A percentile compares a stretch with the other conserved stretches of the same genome.
These are phyloP conservation scores for Melanotaenia pygmaea DNA, from an alignment of 2,797 vertebrate species.

Conservation along the genomic window DNA sequence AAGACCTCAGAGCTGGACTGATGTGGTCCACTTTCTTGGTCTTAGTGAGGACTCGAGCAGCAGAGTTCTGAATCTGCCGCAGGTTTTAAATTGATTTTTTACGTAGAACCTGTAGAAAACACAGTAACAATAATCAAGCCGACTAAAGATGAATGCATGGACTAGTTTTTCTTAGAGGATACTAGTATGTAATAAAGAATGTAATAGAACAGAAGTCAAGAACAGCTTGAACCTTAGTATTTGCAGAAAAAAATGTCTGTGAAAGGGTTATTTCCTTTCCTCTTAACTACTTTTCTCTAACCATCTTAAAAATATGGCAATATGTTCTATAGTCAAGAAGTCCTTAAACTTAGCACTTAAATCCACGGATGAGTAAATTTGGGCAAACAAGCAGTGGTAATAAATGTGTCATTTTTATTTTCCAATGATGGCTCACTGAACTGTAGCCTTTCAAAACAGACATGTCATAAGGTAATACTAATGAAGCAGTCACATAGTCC, in stretches of 20 bases:
- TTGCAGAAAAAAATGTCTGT: too few species aligned
- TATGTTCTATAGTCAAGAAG: not conserved
- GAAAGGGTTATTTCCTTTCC: too few species aligned
- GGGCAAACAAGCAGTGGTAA: not conserved
- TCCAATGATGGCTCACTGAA: slow-evolving; percentile 17
- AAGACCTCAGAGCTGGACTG: too few species aligned
- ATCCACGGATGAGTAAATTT: not conserved
- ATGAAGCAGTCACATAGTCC: slow-evolving; percentile 46
- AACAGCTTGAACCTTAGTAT: not conserved
- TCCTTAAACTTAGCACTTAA: not conserved
- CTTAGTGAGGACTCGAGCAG: too few species aligned
- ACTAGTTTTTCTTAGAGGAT: too few species aligned
- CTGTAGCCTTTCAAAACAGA: slow-evolving; percentile 29
- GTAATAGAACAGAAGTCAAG: slow-evolving; percentile 1
- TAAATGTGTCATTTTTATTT: slow-evolving; percentile 14
- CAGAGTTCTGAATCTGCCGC: too few species aligned
- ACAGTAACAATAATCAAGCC: too few species aligned
- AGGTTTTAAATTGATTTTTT: too few species aligned
- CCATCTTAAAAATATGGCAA: not conserved
- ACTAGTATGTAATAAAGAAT: slow-evolving; percentile 3
- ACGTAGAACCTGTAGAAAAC: too few species aligned
- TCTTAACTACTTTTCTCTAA: not conserved
- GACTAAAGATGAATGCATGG: too few species aligned
- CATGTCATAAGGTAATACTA: slow-evolving; percentile 22
- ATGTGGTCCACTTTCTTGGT: too few species aligned